Percentiles rank a stretch among this genome's conserved stretches.
Evolutionary conservation across 2,113 vertebrate species (phyloP).

Genomic region (Seriola aureovittata): DNA sequence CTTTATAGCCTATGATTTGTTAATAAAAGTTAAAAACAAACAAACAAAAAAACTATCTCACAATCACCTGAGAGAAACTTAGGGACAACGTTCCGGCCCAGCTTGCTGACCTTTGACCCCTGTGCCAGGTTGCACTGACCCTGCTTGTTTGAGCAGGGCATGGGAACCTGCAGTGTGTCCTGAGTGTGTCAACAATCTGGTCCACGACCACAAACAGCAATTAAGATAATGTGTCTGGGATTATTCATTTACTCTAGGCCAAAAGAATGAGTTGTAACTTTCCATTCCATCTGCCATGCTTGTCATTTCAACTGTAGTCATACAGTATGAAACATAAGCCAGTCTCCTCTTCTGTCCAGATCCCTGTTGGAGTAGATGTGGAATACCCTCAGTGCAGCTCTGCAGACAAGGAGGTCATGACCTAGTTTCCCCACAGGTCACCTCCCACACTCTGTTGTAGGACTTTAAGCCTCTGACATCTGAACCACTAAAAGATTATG

Average conservation of each 20-base stretch:
- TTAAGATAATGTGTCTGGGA: slow-evolving; percentile 45
- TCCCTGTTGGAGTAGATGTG: slow-evolving; percentile 11
- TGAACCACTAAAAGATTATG: slow-evolving; percentile 63
- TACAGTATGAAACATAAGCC: slow-evolving; percentile 26
- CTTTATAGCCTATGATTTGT: background rate
- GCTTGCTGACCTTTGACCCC: slow-evolving; percentile 61
- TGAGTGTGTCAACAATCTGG: slow-evolving; percentile 61
- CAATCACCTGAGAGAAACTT: slow-evolving; percentile 43
- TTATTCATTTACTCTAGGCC: slow-evolving; percentile 11
- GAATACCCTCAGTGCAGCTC: slow-evolving; percentile 40
- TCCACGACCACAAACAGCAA: slow-evolving; percentile 53
- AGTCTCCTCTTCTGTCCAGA: background rate
- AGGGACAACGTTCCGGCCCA: background rate
- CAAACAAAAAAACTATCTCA: background rate
- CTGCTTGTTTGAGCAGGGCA: slow-evolving; percentile 55
- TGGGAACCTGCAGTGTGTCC: slow-evolving; percentile 60
- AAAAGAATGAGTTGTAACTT: slow-evolving; percentile 32
- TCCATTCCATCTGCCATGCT: slow-evolving; percentile 10
- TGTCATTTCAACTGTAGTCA: background rate
- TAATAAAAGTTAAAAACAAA: background rate
- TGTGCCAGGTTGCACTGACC: slow-evolving; percentile 59
- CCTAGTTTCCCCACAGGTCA: slow-evolving; percentile 68
- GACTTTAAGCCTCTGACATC: slow-evolving; percentile 66
- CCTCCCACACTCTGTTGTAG: slow-evolving; percentile 49
- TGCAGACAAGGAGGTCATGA: slow-evolving; percentile 60